Evolutionary conservation across 2,888 invertebrate species (phyloP), one percentile per base, ranked within the genome.

Genomic region (Noctua fimbriata): DNA sequence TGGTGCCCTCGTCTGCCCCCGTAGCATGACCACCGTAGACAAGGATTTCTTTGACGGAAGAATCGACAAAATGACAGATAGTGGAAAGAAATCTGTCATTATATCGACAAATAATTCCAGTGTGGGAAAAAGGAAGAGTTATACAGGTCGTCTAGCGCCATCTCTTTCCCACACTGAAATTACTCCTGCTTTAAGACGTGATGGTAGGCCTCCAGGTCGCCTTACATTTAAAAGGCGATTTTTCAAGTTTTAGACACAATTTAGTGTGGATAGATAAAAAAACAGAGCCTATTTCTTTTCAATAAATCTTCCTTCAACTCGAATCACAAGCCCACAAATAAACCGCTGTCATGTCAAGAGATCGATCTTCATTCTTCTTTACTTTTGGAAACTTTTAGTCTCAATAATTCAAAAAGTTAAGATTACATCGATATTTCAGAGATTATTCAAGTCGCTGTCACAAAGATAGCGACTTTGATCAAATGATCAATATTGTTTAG

Each of bases 281-380:
- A 58, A 3, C 6, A 21, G 1, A 28, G 41, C 24, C 52, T 41
- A 41, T 36, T 52, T 67, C 21, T 36, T 32, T 14, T 66, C 47
- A 66, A 79, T 81, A 32, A 72, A 75, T 74, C 67, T 79, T 60
- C 44, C 75, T 60, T 52, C 18, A 32, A 21, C 0, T 6, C 36
- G 44, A 75, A 47, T 67, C 49, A 28, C 32, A 73, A 80, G 67
- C 52, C 36, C 28, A 52, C 44, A 58, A 76, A 81, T 70, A 70
- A 70, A 66, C 41, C 16, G 32, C 32, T 69, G 82, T 69, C 75
- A 74, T 52, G 82, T 74, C 28, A 36, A 36, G 12, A 75, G 67
- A 80, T 80, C 67, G 67, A 82, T 80, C 82, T 82, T 69, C 67
- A 82, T 80, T 75, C 14, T 36, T 82, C 10, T 67, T 28, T 41